These are phyloP conservation scores for Climacteris rufus DNA, from an alignment of 2,113 vertebrate genomes.

Conservation along the genomic window DNA sequence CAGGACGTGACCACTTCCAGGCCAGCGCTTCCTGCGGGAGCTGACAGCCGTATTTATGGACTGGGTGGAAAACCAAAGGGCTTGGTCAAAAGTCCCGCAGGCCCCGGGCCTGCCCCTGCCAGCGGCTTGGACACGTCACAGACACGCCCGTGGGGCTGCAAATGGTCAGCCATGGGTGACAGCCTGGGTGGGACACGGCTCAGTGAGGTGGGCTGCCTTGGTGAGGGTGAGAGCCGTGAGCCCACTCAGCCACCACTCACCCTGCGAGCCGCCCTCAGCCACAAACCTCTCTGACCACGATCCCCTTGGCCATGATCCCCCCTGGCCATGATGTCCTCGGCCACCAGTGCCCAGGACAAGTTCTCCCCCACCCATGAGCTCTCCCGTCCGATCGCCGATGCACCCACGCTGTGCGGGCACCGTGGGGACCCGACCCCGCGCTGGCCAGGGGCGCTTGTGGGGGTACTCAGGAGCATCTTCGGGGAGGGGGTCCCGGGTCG, in stretches of 20 bases:
- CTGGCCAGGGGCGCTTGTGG: not conserved
- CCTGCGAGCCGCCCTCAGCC: not conserved
- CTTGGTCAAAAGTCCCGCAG: not conserved
- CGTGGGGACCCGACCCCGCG: too few species aligned
- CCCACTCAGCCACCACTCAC: not conserved
- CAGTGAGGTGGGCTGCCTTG: not conserved
- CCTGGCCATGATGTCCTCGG: too few species aligned
- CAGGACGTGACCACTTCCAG: not conserved
- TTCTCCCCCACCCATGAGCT: not conserved
- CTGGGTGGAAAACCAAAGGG: not conserved
- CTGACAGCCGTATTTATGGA: not conserved
- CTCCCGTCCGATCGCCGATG: too few species aligned
- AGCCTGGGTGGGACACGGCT: not conserved
- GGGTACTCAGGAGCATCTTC: not conserved
- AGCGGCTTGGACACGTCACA: not conserved
- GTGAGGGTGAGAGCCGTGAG: not conserved
- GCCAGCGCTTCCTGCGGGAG: not conserved
- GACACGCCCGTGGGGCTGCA: not conserved
- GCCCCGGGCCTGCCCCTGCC: not conserved
- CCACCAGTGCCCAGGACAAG: not conserved
- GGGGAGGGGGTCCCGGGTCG: too few species aligned
- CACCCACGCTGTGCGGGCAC: not conserved
- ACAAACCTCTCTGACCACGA: not conserved
- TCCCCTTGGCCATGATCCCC: not conserved
- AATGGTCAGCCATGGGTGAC: not conserved